Evolutionary conservation across 2,888 invertebrate genomes (phyloP).

Genomic region (Heterodera filipjevi): DNA sequence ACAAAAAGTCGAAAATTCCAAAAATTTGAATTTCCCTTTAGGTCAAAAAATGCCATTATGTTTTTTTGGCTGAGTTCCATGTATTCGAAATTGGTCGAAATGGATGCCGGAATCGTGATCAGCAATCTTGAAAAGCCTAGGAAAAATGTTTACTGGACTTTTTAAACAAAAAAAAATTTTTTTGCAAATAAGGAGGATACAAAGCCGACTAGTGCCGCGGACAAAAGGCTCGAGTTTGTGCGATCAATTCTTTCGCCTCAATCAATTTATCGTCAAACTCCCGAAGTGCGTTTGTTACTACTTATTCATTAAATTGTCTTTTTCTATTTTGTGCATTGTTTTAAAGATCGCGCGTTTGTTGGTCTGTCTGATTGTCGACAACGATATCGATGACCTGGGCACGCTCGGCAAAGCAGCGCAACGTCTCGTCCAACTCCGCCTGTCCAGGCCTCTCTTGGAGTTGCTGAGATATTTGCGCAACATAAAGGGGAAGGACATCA

Average conservation of each 20-base stretch:
- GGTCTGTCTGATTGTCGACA: constrained; percentile 29
- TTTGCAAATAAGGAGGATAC: too few relatives aligned
- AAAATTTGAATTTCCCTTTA: too few relatives aligned
- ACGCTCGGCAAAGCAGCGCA: constrained; percentile 26
- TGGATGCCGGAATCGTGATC: too few relatives aligned
- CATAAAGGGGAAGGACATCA: constrained; percentile 16
- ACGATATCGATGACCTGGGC: constrained; percentile 24
- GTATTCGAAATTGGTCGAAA: too few relatives aligned
- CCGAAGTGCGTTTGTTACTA: constrained; percentile 14
- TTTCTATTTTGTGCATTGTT: neutral
- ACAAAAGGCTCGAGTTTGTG: constrained; percentile 28
- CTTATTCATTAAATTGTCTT: neutral
- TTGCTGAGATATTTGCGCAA: constrained; percentile 28
- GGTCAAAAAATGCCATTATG: too few relatives aligned
- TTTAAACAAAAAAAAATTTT: too few relatives aligned
- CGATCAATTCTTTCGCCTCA: constrained; percentile 33
- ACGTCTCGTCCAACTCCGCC: constrained; percentile 24
- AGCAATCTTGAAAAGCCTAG: too few relatives aligned
- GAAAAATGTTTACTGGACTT: too few relatives aligned
- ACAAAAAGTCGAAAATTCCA: too few relatives aligned
- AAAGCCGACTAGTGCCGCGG: too few relatives aligned
- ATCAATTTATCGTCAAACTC: constrained; percentile 33
- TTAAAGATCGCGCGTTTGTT: constrained; percentile 28
- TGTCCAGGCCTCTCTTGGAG: constrained; percentile 20
- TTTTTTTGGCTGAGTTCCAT: too few relatives aligned